These are phyloP conservation scores for Octodonta nipae DNA, from an alignment of 2,888 invertebrate genomes.

Conservation along the genomic window DNA sequence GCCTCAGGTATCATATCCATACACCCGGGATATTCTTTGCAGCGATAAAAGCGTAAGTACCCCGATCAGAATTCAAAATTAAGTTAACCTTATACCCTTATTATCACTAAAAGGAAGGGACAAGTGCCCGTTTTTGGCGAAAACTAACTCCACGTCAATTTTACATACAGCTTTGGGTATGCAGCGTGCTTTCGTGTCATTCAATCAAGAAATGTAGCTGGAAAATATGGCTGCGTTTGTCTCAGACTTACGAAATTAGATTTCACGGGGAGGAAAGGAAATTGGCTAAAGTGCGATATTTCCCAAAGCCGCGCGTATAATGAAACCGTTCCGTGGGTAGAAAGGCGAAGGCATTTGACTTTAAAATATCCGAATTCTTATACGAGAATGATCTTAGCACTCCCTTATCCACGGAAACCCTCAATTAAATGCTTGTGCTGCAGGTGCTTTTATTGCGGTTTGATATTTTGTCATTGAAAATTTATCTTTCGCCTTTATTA, in stretches of 20 bases:
- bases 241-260: slow-evolving; percentile 32
- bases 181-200: slow-evolving; percentile 25
- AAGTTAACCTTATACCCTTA: too few relatives aligned
- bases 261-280: slow-evolving; percentile 27
- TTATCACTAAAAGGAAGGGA: too few relatives aligned
- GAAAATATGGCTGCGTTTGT: slow-evolving; percentile 34
- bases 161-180: too few relatives aligned
- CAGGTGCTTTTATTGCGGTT: slow-evolving; percentile 15
- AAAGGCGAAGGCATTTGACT: slow-evolving; percentile 33
- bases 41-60: too few relatives aligned
- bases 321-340: slow-evolving; percentile 29
- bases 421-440: slow-evolving; percentile 16
- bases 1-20: too few relatives aligned
- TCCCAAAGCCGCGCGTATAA: slow-evolving; percentile 31
- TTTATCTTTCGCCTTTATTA: slow-evolving; percentile 8
- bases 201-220: slow-evolving; percentile 35
- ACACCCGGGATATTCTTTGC: too few relatives aligned
- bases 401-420: slow-evolving; percentile 14
- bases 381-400: slow-evolving; percentile 21
- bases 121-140: too few relatives aligned
- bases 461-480: slow-evolving; percentile 17
- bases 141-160: too few relatives aligned
- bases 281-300: slow-evolving; percentile 32
- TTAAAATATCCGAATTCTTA: slow-evolving; percentile 31
- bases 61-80: too few relatives aligned